phyloP scores from a whole-genome alignment of 2,113 vertebrate species.

The Melanostigma gelatinosum region DNA sequence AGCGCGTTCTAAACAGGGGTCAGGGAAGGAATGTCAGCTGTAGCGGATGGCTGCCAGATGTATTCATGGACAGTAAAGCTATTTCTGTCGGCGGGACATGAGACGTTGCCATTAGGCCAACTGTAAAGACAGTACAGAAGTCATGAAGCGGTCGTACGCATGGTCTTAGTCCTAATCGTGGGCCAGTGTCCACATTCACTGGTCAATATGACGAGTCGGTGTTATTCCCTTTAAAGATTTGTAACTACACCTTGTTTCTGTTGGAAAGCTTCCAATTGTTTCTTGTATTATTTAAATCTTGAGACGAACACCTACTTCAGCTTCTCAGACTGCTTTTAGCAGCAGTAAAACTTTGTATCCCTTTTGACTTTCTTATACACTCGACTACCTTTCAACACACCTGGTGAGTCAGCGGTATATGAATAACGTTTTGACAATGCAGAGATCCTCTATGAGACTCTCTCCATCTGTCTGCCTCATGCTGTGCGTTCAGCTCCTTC shows the following conservation, averaged over 20 bases:
- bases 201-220: background rate
- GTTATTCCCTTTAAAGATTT: background rate
- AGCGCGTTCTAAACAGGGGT: slow-evolving; percentile 57
- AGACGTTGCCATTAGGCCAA: slow-evolving; percentile 37
- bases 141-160: background rate
- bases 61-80: slow-evolving; percentile 72
- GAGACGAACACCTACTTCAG: background rate
- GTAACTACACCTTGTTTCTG: background rate
- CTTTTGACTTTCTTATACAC: slow-evolving; percentile 31
- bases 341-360: slow-evolving; percentile 47
- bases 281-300: background rate
- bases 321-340: slow-evolving; percentile 9
- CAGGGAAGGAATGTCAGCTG: slow-evolving; percentile 73
- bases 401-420: slow-evolving; percentile 53
- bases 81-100: slow-evolving; percentile 70
- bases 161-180: background rate
- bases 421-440: slow-evolving; percentile 26
- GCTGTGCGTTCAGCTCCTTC: slow-evolving; percentile 34
- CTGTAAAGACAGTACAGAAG: slow-evolving; percentile 66
- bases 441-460: slow-evolving; percentile 33
- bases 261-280: background rate
- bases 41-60: slow-evolving; percentile 64
- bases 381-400: slow-evolving; percentile 8
- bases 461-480: slow-evolving; percentile 31
- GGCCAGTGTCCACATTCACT: background rate